Evolutionary conservation across 1,140 invertebrate species (phyloP), one percentile per base, ranked within the genome.

Genomic region (Sycophila sp.): DNA sequence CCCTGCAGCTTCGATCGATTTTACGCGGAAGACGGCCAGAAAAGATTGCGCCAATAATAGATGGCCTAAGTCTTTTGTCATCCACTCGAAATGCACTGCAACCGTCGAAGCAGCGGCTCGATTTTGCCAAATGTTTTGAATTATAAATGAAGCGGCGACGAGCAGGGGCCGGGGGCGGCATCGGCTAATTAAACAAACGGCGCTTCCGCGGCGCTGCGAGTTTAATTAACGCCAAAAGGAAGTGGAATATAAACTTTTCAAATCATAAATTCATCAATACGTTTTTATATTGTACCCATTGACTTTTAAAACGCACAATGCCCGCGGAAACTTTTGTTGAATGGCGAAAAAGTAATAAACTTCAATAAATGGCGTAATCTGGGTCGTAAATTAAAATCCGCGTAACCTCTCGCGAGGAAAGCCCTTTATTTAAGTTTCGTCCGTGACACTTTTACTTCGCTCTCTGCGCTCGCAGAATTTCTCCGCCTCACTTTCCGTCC

Each of bases 301-400:
- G 58, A 45, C 58, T 56, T 70, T 63, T 24, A 55, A 63, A 42
- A 38, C 36, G 5, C 49, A 24, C 36, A 63, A 70, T 56, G 68
- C 42, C n/a, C n/a, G n/a, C 40, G 45, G 26, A 56, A 63, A 70
- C 19, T 36, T 70, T 70, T n/a, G n/a, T n/a, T 58, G 59, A 71
- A 71, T 64, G 51, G 60, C 28, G 42, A 64, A 64, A 69, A 71
- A 58, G 69, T 64, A 71, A 64, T 64, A 64, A 71, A 71, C 69
- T 71, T 71, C 69, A 56, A 71, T 71, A 71, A n/a, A 71, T 64
- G 36, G 60, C 42, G 38, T 71, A 71, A 71, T 71, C 69, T 71
- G 24, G 55, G 49, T 71, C 62, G 62, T 71, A 71, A 71, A 71
- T 71, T 71, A 66, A 71, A 71, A 71, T 71, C 62, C 32, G 45